Conservation (phyloP, 37 sponge, comb jelly and placozoan species). For the Cliona cf. orientalis region DNA sequence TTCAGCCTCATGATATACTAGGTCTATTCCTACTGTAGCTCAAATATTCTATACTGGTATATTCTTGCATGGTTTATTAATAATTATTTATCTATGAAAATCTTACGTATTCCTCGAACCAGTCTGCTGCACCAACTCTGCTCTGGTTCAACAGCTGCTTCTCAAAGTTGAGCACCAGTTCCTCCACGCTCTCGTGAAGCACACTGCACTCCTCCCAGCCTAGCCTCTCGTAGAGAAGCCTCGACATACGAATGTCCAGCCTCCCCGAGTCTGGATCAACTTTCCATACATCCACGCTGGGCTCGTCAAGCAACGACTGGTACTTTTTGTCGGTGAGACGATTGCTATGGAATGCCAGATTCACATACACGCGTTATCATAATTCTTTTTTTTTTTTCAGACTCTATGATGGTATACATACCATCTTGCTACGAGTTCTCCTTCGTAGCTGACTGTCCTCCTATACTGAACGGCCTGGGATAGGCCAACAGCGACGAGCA, state of each 20-base stretch:
- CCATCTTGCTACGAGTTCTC: conserved; percentile 59
- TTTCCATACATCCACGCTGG: conserved; percentile 52
- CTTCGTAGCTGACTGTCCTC: conserved; percentile 45
- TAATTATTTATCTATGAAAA: too few relatives aligned
- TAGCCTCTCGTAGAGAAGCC: neutral
- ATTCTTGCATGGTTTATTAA: too few relatives aligned
- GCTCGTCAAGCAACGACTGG: conserved; percentile 20
- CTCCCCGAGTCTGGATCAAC: conserved; percentile 6
- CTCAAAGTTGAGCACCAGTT: conserved; percentile 37
- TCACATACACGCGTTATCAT: neutral
- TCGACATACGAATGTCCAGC: conserved; percentile 29
- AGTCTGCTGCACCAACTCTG: too few relatives aligned
- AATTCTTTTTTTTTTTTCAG: too few relatives aligned
- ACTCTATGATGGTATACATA: neutral
- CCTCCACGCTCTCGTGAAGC: conserved; percentile 33
- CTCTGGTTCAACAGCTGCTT: too few relatives aligned
- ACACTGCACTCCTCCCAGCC: neutral
- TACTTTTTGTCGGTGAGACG: conserved; percentile 1
- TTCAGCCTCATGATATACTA: too few relatives aligned
- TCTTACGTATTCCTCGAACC: too few relatives aligned
- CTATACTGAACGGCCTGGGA: conserved; percentile 15
- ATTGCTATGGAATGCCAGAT: neutral
- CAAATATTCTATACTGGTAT: neutral
- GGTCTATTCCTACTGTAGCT: too few relatives aligned
- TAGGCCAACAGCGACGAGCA: neutral